Evolutionary conservation across 2,113 vertebrate genomes (phyloP).

Genomic region (Otolemur garnettii): DNA sequence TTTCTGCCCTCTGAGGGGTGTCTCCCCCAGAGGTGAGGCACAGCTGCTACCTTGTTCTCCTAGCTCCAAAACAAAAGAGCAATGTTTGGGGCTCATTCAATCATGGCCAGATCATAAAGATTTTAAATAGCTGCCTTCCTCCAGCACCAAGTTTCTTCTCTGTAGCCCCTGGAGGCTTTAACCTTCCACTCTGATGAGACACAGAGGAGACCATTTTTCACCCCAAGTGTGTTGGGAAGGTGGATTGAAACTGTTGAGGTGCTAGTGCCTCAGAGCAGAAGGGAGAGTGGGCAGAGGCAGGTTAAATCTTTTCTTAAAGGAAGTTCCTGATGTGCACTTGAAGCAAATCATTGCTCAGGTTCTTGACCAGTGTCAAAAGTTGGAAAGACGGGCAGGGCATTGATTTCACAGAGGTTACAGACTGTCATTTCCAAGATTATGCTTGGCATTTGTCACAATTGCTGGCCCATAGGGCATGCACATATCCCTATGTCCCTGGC

Average conservation of each 20-base stretch:
- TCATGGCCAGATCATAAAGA: not conserved
- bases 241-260: not conserved
- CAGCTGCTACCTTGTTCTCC: not conserved
- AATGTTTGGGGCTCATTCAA: fast-evolving
- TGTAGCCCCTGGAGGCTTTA: too few species aligned
- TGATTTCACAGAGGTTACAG: too few species aligned
- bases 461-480: not conserved
- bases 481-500: not conserved
- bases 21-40: too few species aligned
- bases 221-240: not conserved
- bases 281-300: not conserved
- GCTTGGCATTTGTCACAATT: not conserved
- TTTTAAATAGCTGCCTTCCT: not conserved
- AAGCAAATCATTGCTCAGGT: not conserved
- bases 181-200: not conserved
- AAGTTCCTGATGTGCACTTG: not conserved
- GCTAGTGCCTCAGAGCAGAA: not conserved
- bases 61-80: not conserved
- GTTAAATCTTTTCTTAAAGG: not conserved
- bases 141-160: too few species aligned
- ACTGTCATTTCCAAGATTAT: not conserved
- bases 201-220: not conserved
- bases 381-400: not conserved
- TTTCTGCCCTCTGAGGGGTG: not conserved
- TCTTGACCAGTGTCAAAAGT: not conserved